These are phyloP conservation scores for Rhodinocichla rosea DNA, from an alignment of 2,113 vertebrate genomes.

Conservation along the genomic window DNA sequence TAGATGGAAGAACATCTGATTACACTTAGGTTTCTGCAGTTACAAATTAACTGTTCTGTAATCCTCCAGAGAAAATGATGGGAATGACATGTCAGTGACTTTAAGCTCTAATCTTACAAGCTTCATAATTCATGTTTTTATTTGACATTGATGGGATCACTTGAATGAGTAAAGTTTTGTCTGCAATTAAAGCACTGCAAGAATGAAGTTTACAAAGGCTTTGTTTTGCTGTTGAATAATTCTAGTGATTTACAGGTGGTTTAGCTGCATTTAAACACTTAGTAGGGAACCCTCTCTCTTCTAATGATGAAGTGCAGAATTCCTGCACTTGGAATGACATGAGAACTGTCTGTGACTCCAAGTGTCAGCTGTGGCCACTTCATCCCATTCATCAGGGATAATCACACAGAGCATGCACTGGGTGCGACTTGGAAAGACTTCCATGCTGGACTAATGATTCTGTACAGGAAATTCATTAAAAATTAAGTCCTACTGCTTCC, in stretches of 20 bases:
- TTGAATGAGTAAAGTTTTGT: background rate
- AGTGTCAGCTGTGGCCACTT: background rate
- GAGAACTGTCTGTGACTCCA: background rate
- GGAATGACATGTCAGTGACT: background rate
- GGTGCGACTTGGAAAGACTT: background rate
- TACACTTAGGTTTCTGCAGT: background rate
- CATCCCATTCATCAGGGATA: background rate
- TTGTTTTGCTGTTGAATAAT: background rate
- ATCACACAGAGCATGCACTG: background rate
- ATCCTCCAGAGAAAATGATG: background rate
- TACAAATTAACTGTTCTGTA: background rate
- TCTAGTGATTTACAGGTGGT: background rate
- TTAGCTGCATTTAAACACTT: background rate
- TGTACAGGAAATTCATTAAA: background rate
- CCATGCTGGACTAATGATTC: background rate
- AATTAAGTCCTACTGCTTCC: background rate
- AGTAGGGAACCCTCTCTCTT: background rate
- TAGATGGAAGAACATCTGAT: background rate
- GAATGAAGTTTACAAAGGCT: background rate
- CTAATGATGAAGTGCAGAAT: background rate
- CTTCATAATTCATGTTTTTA: background rate
- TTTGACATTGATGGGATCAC: background rate
- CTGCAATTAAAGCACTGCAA: background rate
- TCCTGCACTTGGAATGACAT: background rate
- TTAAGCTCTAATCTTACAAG: background rate